Evolutionary conservation across 2,113 vertebrate species (phyloP), one percentile per base, ranked within the genome.

Genomic region (Takifugu flavidus): DNA sequence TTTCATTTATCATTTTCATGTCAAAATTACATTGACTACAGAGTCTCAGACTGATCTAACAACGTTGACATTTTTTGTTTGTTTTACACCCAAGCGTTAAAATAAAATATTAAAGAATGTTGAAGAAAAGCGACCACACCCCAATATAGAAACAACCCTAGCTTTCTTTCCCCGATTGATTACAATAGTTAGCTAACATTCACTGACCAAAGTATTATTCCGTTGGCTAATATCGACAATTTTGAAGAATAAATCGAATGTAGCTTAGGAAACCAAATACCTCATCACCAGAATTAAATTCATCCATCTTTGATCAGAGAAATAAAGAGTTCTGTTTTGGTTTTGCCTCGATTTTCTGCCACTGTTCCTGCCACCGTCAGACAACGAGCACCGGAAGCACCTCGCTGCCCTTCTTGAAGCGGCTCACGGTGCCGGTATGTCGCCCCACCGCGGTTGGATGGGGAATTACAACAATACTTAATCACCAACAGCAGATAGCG

Each of bases 241-340:
- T 45, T 0, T 45, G 0, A 25, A 0, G 1, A 20, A 29, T 15
- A 0, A 47, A 31, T 25, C 27, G 2, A 59, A 34, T 28, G 4
- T 10, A 1, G n/a, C 26, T 14, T 1, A 25, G 13, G 4, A 31
- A 1, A 49, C 6, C 20, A 4, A 15, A 28, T 69, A 91, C 91
- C 86, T 92, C 89, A 4, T 92, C 90, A 58, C 80, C 86, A 43
- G 86, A 74, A 64, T 82, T 88, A 50, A 82, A 92, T 52, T 91
- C 90, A 67, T 92, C 90, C 90, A 92, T 92, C 6, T 28, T 12
- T 7, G 13, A 39, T 2, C 7, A 11, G 1, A 39, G 34, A 39
- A 39, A 39, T 1, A 11, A 39, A 11, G 20, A 20, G 34, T 39
- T 39, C 29, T 39, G 7, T 11, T 11, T 39, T 13, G 0, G 10